Evolutionary conservation across 2,888 invertebrate species (phyloP), one percentile per base, ranked within the genome.

Genomic region (Carcina quercana): DNA sequence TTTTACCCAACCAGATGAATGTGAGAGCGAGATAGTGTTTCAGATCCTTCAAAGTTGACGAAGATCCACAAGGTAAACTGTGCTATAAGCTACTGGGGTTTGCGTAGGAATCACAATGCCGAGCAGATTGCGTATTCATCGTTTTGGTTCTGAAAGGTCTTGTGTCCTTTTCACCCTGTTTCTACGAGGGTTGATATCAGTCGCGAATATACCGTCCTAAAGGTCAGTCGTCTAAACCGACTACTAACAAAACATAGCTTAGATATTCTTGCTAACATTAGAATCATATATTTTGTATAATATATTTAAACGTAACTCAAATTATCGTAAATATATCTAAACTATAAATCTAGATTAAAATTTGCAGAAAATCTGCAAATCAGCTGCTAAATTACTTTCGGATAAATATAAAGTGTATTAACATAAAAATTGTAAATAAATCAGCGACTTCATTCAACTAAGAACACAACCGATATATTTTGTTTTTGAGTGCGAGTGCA

Each of bases 131-230:
- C 30, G 49, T 40, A 38, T 40, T 74, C 63, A 59, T 30, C 55
- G 41, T 58, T 71, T 37, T 21, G 40, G 28, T 45, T 53, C 43
- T 37, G 43, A 20, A 38, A 27, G 27, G 41, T 38, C 37, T 42
- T 65, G 58, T 76, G 78, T 83, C 82, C 82, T 82, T 80, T 70
- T 74, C 75, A 63, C 78, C 75, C 75, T 71, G 65, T 66, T 67
- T 60, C 68, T 50, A 62, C 64, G 57, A 61, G 59, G 58, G 68
- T n/a, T 58, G 66, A 47, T 26, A 35, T 74, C 79, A 83, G 82
- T 83, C 69, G 79, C 67, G 78, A 63, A 64, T 56, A 68, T 55
- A 69, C 82, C 80, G 82, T 80, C 80, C 79, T 45, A 50, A 56
- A 68, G 51, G 63, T 53, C 65, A 55, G 72, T 59, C 79, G 78